These are phyloP conservation scores for Ceuthmochares aereus DNA, from an alignment of 2,113 vertebrate genomes.

Conservation along the genomic window DNA sequence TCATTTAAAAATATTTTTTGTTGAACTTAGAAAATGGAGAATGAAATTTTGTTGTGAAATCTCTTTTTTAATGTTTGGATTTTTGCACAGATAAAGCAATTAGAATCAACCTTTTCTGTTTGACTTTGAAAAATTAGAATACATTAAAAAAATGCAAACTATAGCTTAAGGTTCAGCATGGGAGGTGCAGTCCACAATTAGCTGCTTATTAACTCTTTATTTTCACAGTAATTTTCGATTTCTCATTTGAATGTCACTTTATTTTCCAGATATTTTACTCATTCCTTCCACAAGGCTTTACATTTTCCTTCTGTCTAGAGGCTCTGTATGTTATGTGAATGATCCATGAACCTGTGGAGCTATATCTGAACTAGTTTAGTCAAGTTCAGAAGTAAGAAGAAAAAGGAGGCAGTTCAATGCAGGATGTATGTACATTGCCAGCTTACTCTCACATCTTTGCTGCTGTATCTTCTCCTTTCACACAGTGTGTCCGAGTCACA, in stretches of 20 bases:
- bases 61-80: not conserved
- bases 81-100: not conserved
- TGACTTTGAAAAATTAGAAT: not conserved
- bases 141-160: not conserved
- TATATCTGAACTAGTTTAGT: not conserved
- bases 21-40: not conserved
- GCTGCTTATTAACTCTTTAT: not conserved
- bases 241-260: not conserved
- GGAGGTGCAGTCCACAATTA: not conserved
- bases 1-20: not conserved
- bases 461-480: not conserved
- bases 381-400: not conserved
- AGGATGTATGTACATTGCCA: not conserved
- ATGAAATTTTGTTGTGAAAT: not conserved
- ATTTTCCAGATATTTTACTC: not conserved
- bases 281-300: not conserved
- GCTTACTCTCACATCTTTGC: not conserved
- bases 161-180: not conserved
- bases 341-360: not conserved
- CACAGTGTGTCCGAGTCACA: not conserved
- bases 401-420: not conserved
- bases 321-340: not conserved
- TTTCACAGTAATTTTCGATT: not conserved
- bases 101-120: not conserved
- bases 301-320: not conserved